Evolutionary conservation across 2,113 vertebrate genomes (phyloP), one percentile per base, ranked within the genome.

Genomic region (Stegostoma tigrinum): DNA sequence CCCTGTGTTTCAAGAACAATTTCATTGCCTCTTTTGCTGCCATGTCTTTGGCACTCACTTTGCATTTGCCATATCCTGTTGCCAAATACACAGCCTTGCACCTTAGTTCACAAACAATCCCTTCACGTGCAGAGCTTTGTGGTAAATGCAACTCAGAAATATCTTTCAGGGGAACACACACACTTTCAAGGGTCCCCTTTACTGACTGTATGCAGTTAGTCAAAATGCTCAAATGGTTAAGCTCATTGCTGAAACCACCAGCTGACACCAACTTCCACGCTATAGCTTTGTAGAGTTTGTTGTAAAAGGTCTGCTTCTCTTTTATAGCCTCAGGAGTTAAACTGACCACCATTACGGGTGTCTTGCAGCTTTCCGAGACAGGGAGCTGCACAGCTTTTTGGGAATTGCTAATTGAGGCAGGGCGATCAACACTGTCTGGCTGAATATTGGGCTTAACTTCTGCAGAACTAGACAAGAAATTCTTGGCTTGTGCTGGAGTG

Each of bases 201-300:
- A 98, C 98, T 2, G 99, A 98, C 97, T 99, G 98, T 95, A 99
- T 97, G 12, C 98, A 99, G 67, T 98, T 98, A 2, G 98, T 98
- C 17, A 99, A 97, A 96, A 99, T 98, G 97, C 99, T 98, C 19
- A 97, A 98, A 8, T 99, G 99, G 97, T 99, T 99, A 96, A 99
- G 96, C 30, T 96, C 99, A 66, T 98, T 98, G 30, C 98, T 98
- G 94, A 99, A 99, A 87, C 99, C 99, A 55, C 99, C 99, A 0
- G 98, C 99, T 15, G 99, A 99, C 93, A 99, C 99, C 96, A 99
- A 96, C 96, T 99, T 99, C 99, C 99, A 99, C 0, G 99, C 99
- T 96, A 99, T 98, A 0, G 99, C 98, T 97, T 99, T 99, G 97
- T 99, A 99, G 1, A 99, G 98, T 97, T 98, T 98, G 96, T 99